These are phyloP conservation scores for Pherbina coryleti DNA, from an alignment of 2,888 invertebrate genomes.

Conservation along the genomic window DNA sequence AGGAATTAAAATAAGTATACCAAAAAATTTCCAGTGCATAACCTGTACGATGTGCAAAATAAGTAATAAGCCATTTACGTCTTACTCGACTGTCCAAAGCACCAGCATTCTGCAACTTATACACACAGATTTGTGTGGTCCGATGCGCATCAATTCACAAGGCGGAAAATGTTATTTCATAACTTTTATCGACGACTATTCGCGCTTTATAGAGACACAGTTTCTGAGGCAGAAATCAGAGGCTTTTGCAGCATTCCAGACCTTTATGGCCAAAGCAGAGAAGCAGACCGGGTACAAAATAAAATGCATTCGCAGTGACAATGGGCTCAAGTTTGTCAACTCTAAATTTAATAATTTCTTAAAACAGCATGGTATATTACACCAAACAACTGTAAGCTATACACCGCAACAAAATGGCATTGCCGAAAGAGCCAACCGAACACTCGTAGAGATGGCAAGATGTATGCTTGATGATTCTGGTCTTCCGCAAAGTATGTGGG, in stretches of 20 bases:
- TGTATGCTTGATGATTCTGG: slow-evolving; percentile 43
- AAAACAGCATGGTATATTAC: slow-evolving; percentile 43
- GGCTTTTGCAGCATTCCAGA: slow-evolving; percentile 16
- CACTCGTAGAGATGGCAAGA: slow-evolving; percentile 48
- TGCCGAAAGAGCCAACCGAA: slow-evolving; percentile 48
- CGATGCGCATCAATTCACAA: slow-evolving; percentile 36
- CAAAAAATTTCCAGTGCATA: slow-evolving; percentile 17
- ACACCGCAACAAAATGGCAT: slow-evolving; percentile 50
- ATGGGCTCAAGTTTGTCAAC: slow-evolving; percentile 36
- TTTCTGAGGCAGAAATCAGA: slow-evolving; percentile 38
- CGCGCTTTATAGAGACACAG: slow-evolving; percentile 16
- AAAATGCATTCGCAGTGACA: slow-evolving; percentile 39
- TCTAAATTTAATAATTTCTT: slow-evolving; percentile 41
- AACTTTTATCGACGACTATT: slow-evolving; percentile 41
- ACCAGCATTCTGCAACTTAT: background rate
- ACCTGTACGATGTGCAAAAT: slow-evolving; percentile 35
- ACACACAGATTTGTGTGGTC: slow-evolving; percentile 39
- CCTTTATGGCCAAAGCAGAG: slow-evolving; percentile 19
- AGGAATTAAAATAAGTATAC: slow-evolving; percentile 4
- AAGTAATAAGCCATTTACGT: slow-evolving; percentile 7
- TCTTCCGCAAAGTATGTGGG: slow-evolving; percentile 45
- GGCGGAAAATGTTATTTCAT: slow-evolving; percentile 38
- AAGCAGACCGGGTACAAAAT: slow-evolving; percentile 34
- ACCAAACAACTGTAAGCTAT: slow-evolving; percentile 45
- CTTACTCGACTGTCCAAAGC: background rate